Conservation (phyloP, 1,140 invertebrate genomes). For the Conus ventricosus region DNA sequence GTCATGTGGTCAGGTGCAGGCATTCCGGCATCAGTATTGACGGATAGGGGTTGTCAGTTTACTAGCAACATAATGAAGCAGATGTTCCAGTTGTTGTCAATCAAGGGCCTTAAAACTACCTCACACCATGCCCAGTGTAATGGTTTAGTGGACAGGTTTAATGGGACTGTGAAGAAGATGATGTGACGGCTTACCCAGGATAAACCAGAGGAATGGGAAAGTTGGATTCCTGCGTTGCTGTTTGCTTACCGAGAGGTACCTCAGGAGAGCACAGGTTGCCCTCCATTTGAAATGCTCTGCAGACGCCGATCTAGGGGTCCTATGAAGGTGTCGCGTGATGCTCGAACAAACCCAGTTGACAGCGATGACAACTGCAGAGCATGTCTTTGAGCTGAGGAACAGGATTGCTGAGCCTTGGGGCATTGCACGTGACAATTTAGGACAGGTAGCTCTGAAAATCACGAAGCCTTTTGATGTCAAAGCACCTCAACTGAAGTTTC, state of each 20-base stretch:
- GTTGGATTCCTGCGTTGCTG: slow-evolving; percentile 53
- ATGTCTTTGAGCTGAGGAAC: no score
- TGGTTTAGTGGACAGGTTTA: slow-evolving; percentile 59
- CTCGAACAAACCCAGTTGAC: no score
- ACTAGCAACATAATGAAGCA: slow-evolving; percentile 63
- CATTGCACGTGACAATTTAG: no score
- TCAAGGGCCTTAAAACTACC: slow-evolving; percentile 52
- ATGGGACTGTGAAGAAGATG: slow-evolving; percentile 52
- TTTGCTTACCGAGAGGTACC: no score
- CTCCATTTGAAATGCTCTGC: no score
- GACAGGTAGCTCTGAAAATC: no score
- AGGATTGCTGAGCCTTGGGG: no score
- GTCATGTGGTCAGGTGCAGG: slow-evolving; percentile 73
- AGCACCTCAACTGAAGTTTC: background rate
- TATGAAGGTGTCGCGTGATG: no score
- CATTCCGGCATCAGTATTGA: slow-evolving; percentile 70
- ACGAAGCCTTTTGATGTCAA: no score
- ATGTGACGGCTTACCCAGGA: slow-evolving; percentile 41
- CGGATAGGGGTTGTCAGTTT: slow-evolving; percentile 75
- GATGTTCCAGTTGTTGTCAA: slow-evolving; percentile 43
- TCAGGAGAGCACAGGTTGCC: slow-evolving; percentile 54
- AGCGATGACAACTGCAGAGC: no score
- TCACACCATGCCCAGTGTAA: slow-evolving; percentile 62
- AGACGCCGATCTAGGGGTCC: no score
- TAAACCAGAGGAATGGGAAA: slow-evolving; percentile 66